Evolutionary conservation across 2,113 vertebrate species (phyloP), one percentile per base, ranked within the genome.

Genomic region (Sphyrna mokarran): DNA sequence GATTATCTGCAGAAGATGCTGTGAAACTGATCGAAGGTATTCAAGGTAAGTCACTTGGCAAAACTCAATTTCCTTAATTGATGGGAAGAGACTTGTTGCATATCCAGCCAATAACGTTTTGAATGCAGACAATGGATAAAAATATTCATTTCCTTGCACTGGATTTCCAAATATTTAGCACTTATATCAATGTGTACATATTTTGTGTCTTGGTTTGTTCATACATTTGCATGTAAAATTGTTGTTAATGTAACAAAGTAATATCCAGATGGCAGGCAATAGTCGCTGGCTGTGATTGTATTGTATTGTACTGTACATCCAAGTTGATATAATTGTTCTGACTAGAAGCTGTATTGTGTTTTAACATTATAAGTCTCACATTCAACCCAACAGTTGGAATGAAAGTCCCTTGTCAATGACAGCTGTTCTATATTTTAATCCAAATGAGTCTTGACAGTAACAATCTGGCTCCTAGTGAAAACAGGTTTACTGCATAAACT

Each of bases 1-100:
- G 97, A 98, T 99, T 96, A 96, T 98, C 96, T 99, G 98, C 96
- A 98, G 98, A 22, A 98, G 98, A 68, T 98, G 98, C 97, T 98
- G 98, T 85, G 97, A 98, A 95, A 98, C 97, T 2, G 98, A 97
- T 29, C 97, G 96, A 87, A 97, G 98, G 96, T 98, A 98, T 96
- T 97, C 97, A 96, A 98, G 99, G 99, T 99, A 96, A 90, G 96
- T 58, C n/a, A 43, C 16, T 5, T 29, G 29, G 13, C 0, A 0
- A 26, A 43, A 61, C 86, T 72, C 63, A 40, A 58, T 16, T 83
- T 78, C 76, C 10, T 83, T 54, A 76, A 33, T 11, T 14, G 29
- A 69, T 29, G 76, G n/a, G 23, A 95, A n/a, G 95, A 22, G 10
- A 83, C 22, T 48, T 83, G 70, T 61, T 83, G 61, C 20, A 0